Evolutionary conservation across 2,113 vertebrate species (phyloP).

Genomic region (Hyperopisus bebe): DNA sequence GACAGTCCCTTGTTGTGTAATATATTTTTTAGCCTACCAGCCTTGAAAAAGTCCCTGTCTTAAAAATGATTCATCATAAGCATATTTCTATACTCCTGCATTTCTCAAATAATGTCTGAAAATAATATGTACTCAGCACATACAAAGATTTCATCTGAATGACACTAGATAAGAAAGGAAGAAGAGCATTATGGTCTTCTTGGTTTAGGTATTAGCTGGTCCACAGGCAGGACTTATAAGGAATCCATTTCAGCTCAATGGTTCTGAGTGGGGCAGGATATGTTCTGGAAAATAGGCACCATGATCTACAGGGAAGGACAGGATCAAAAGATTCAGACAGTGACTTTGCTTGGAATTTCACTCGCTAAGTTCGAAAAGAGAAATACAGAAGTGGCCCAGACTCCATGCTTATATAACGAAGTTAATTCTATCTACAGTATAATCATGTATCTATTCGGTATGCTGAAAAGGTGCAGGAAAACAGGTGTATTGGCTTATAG

Average conservation of each 20-base stretch:
- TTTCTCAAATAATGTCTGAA: background rate
- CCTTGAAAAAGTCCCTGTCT: background rate
- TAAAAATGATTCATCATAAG: background rate
- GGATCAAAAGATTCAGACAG: background rate
- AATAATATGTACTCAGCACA: background rate
- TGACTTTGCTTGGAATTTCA: background rate
- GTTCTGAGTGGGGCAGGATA: background rate
- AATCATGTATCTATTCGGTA: background rate
- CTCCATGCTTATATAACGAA: background rate
- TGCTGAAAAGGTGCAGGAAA: background rate
- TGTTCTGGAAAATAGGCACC: slow-evolving; percentile 12
- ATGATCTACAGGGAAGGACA: background rate
- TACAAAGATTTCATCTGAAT: background rate
- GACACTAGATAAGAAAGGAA: background rate
- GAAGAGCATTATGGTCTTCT: background rate
- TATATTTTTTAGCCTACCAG: background rate
- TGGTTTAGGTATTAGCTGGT: background rate
- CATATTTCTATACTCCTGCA: background rate
- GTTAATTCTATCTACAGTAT: background rate
- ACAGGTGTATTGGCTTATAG: background rate
- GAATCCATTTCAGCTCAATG: background rate
- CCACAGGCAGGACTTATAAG: background rate
- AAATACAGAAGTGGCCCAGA: background rate
- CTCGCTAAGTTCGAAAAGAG: background rate
- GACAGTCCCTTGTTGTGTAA: background rate